A percentile compares a stretch with the other conserved stretches of the same genome.
These are phyloP conservation scores for Pan paniscus DNA, from an alignment of 2,113 vertebrate species.

Conservation along the genomic window DNA sequence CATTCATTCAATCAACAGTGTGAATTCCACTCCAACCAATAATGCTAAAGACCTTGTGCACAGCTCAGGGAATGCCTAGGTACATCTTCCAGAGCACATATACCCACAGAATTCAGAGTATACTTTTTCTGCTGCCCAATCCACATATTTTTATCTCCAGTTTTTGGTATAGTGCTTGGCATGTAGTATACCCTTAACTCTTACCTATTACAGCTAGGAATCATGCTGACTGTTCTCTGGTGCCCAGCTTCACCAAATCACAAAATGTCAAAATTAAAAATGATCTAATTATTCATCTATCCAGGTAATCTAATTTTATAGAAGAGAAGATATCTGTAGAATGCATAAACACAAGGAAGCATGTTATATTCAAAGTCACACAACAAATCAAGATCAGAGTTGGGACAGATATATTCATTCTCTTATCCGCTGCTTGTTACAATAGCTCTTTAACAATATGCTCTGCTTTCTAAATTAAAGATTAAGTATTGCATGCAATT, in stretches of 20 bases:
- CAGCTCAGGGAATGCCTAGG: neutral
- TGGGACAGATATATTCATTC: neutral
- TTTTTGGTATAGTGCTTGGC: neutral
- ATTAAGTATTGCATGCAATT: neutral
- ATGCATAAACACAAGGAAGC: neutral
- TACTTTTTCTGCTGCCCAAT: neutral
- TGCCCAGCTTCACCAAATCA: neutral
- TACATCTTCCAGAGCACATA: neutral
- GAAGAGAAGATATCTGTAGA: neutral
- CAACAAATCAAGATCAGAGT: neutral
- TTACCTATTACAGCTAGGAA: neutral
- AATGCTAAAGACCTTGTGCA: no score
- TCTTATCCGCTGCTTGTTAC: neutral
- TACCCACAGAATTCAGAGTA: neutral
- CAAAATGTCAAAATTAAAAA: neutral
- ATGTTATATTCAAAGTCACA: neutral
- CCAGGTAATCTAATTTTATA: neutral
- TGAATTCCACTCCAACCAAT: neutral
- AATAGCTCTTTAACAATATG: neutral
- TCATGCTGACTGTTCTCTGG: neutral
- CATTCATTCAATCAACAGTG: neutral
- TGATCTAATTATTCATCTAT: neutral
- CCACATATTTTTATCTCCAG: neutral
- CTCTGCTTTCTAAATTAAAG: neutral
- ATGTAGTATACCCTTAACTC: rapidly evolving